Percentiles rank a stretch among this genome's conserved stretches.
These are phyloP conservation scores for Carassius gibelio DNA, from an alignment of 2,113 vertebrate species.

Conservation along the genomic window DNA sequence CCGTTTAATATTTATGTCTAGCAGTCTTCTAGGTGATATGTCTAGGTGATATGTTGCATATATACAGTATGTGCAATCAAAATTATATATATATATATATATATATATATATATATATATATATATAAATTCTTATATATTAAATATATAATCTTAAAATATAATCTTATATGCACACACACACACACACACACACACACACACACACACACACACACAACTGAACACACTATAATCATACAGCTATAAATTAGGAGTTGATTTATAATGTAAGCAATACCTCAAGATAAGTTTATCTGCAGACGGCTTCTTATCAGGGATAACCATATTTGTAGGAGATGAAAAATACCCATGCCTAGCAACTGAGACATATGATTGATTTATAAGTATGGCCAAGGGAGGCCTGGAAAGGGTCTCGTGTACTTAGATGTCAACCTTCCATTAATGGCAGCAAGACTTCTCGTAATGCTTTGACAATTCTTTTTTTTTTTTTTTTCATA, in stretches of 20 bases:
- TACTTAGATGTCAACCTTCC: constrained; percentile 38
- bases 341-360: constrained; percentile 60
- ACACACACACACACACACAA: too few relatives aligned
- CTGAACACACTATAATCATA: not conserved
- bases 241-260: not conserved
- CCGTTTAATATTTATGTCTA: not conserved
- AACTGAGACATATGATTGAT: constrained; percentile 59
- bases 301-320: constrained; percentile 35
- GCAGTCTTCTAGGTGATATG: not conserved
- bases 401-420: constrained; percentile 19
- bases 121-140: too few relatives aligned
- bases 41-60: not conserved
- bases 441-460: constrained; percentile 15
- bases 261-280: constrained; percentile 13
- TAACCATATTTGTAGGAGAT: constrained; percentile 60
- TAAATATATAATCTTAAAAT: too few relatives aligned
- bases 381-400: constrained; percentile 57
- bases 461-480: constrained; percentile 8
- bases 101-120: not conserved
- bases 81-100: too few relatives aligned
- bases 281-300: constrained; percentile 32
- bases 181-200: too few relatives aligned
- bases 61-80: too few relatives aligned
- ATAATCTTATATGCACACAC: too few relatives aligned
- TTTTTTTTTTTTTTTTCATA: not conserved